phyloP scores from a whole-genome alignment of 2,113 vertebrate genomes.

The Pteropus alecto region DNA sequence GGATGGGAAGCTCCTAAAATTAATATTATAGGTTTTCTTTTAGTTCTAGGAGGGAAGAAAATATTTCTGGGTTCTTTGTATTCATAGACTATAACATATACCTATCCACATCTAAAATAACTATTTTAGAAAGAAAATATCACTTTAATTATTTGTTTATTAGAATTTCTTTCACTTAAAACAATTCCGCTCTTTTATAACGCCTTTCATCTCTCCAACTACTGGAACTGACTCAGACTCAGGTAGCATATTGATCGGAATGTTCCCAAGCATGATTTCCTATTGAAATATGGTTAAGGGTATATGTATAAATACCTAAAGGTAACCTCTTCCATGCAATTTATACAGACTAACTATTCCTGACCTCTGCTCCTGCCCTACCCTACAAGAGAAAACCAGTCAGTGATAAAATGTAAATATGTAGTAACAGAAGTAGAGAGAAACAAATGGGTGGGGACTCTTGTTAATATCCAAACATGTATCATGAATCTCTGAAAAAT shows the following conservation, averaged over 20 bases:
- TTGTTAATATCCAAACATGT: neutral
- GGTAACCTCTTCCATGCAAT: neutral
- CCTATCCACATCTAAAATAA: neutral
- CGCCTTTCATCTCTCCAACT: neutral
- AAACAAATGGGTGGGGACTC: neutral
- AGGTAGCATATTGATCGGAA: neutral
- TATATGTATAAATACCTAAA: neutral
- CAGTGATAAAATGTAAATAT: neutral
- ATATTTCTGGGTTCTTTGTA: neutral
- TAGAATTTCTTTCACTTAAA: conserved; percentile 11
- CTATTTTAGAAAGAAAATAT: neutral
- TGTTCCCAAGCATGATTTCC: neutral
- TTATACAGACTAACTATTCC: neutral
- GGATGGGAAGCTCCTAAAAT: neutral
- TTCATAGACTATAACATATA: neutral
- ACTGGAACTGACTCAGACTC: neutral
- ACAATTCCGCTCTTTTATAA: neutral
- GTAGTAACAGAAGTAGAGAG: neutral
- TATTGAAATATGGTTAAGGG: neutral
- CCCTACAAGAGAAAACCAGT: neutral
- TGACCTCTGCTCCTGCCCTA: neutral
- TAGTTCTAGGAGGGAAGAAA: neutral
- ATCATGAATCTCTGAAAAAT: neutral
- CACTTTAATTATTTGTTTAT: neutral
- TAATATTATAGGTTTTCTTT: neutral